These are phyloP conservation scores for Xiphophorus couchianus DNA, from an alignment of 2,113 vertebrate genomes.

Conservation along the genomic window DNA sequence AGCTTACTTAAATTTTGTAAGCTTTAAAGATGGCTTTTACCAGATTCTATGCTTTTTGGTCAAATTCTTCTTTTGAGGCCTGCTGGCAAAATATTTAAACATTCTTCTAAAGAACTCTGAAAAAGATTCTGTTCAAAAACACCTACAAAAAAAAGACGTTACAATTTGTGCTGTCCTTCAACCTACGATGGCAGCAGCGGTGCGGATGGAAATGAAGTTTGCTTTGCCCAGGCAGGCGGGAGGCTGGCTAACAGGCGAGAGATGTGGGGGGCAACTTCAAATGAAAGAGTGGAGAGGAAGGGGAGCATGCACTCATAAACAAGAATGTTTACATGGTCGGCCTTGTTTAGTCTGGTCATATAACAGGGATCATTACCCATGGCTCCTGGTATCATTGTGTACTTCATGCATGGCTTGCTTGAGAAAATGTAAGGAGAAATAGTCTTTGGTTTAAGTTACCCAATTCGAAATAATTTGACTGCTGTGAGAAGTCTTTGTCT, in stretches of 20 bases:
- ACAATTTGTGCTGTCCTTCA: slow-evolving; percentile 26
- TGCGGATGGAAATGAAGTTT: slow-evolving; percentile 41
- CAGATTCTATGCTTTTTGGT: not conserved
- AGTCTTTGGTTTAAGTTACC: slow-evolving; percentile 4
- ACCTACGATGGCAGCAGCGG: slow-evolving; percentile 31
- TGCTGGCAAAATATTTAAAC: slow-evolving; percentile 34
- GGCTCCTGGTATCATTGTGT: slow-evolving; percentile 2
- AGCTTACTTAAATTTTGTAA: not conserved
- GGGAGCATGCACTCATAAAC: slow-evolving; percentile 23
- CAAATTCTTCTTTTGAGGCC: slow-evolving; percentile 5
- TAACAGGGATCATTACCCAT: slow-evolving; percentile 43
- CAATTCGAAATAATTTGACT: not conserved
- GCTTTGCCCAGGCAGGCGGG: slow-evolving; percentile 51
- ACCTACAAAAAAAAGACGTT: not conserved
- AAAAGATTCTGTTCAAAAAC: slow-evolving; percentile 27
- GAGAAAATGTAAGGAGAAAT: slow-evolving; percentile 2
- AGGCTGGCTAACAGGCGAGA: slow-evolving; percentile 48
- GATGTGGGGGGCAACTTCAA: slow-evolving; percentile 54
- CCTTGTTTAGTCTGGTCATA: slow-evolving; percentile 54
- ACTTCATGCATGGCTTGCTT: slow-evolving; percentile 12
- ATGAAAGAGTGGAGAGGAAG: slow-evolving; percentile 28
- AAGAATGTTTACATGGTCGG: slow-evolving; percentile 40
- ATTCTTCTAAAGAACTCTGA: slow-evolving; percentile 36
- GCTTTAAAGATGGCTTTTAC: not conserved
- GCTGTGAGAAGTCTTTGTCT: too few species aligned